phyloP scores from a whole-genome alignment of 1,140 invertebrate species.

The Apis laboriosa region DNA sequence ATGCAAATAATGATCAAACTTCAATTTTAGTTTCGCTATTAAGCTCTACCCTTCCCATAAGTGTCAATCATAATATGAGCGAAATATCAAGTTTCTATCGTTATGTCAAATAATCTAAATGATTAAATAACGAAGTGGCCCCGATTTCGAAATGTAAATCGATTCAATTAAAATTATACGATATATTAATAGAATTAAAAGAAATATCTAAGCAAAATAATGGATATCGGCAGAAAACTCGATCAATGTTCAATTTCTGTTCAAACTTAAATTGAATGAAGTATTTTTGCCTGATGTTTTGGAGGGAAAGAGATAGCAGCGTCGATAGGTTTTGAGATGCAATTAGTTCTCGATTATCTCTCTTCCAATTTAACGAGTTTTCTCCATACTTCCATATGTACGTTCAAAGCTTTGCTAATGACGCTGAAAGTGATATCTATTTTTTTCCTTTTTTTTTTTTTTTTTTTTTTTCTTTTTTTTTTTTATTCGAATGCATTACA shows the following conservation, averaged over 20 bases:
- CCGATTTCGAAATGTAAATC: background rate
- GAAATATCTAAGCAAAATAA: background rate
- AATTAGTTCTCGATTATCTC: constrained; percentile 5
- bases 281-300: background rate
- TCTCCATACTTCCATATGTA: background rate
- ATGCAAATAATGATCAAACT: no score
- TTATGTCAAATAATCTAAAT: background rate
- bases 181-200: background rate
- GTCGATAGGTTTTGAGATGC: constrained; percentile 1
- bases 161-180: no score
- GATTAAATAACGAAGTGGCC: no score
- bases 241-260: constrained; percentile 27
- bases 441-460: background rate
- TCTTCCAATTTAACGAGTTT: background rate
- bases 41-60: background rate
- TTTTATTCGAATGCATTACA: background rate
- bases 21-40: no score
- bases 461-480: no score
- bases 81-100: background rate
- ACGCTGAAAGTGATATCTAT: background rate
- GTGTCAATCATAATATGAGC: background rate
- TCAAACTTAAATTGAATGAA: constrained; percentile 11
- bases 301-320: background rate
- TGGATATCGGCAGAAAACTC: background rate
- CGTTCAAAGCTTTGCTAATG: background rate